These are phyloP conservation scores for Pachyrhynchus sulphureomaculatus DNA, from an alignment of 1,140 invertebrate genomes.

Conservation along the genomic window DNA sequence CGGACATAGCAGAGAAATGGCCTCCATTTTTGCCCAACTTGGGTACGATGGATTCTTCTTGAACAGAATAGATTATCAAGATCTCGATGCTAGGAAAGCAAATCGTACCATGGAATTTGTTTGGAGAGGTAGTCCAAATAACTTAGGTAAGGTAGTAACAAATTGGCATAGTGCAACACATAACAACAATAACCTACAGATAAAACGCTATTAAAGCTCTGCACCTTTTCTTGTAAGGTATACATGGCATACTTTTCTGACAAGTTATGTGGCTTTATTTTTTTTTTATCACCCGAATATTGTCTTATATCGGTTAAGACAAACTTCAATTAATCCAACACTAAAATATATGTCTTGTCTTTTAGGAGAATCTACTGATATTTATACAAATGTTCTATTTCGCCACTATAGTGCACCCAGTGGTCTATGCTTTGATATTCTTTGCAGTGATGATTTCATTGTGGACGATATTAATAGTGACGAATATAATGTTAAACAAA, in stretches of 20 bases:
- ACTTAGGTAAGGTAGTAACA: slow-evolving; percentile 50
- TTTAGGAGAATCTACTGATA: slow-evolving; percentile 58
- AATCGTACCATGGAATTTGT: slow-evolving; percentile 73
- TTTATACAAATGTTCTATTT: slow-evolving; percentile 72
- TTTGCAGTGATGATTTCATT: slow-evolving; percentile 60
- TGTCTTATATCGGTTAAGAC: too few relatives aligned
- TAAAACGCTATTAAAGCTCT: too few relatives aligned
- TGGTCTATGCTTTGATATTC: slow-evolving; percentile 83
- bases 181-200: background rate
- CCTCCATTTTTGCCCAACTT: slow-evolving; percentile 68
- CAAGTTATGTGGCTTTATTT: too few relatives aligned
- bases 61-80: slow-evolving; percentile 74
- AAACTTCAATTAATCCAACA: too few relatives aligned
- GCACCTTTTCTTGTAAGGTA: too few relatives aligned
- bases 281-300: too few relatives aligned
- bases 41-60: slow-evolving; percentile 74
- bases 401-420: slow-evolving; percentile 79
- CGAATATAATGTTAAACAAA: slow-evolving; percentile 56
- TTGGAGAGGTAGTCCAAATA: slow-evolving; percentile 68
- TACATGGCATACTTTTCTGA: too few relatives aligned
- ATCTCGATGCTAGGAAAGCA: slow-evolving; percentile 62
- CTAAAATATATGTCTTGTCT: slow-evolving; percentile 15
- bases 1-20: slow-evolving; percentile 70
- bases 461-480: slow-evolving; percentile 55
- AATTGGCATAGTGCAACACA: background rate